A percentile compares a stretch with the other conserved stretches of the same genome.
phyloP scores from a whole-genome alignment of 2,797 vertebrate species.

The Emys orbicularis region DNA sequence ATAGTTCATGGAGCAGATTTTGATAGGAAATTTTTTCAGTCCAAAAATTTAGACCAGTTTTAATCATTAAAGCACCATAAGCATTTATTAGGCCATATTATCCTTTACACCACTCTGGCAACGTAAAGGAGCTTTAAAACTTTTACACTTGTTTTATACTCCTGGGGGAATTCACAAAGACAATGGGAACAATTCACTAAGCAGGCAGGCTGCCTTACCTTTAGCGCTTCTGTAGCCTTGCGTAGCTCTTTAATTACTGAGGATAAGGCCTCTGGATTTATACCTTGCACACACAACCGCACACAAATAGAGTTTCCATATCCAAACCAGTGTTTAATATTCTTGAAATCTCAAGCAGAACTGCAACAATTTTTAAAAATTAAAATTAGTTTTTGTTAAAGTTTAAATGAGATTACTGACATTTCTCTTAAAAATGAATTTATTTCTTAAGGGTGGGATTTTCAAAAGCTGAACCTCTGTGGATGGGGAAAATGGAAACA shows the following conservation, averaged over 20 bases:
- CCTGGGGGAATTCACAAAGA: too few relatives aligned
- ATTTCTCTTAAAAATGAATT: not conserved
- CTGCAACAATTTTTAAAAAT: conserved; percentile 76
- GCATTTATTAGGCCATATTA: too few relatives aligned
- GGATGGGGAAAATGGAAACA: not conserved
- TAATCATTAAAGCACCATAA: too few relatives aligned
- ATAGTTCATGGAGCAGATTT: too few relatives aligned
- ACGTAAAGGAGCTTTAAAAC: too few relatives aligned
- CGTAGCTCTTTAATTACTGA: conserved; percentile 97
- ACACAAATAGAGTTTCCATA: conserved; percentile 97
- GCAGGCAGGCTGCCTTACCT: conserved; percentile 81
- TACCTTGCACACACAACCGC: conserved; percentile 96
- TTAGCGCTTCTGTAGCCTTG: conserved; percentile 93
- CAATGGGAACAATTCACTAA: too few relatives aligned
- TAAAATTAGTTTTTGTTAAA: not conserved
- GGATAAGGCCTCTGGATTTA: conserved; percentile 97
- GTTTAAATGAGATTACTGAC: not conserved
- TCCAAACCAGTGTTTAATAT: conserved; percentile 97
- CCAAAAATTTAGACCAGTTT: too few relatives aligned
- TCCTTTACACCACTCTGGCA: too few relatives aligned
- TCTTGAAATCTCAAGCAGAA: conserved; percentile 96
- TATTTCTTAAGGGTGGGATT: not conserved
- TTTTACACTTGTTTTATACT: too few relatives aligned
- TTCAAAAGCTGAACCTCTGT: not conserved
- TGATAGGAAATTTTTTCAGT: too few relatives aligned